phyloP scores from a whole-genome alignment of 2,888 invertebrate genomes.

The Venusia cambrica region DNA sequence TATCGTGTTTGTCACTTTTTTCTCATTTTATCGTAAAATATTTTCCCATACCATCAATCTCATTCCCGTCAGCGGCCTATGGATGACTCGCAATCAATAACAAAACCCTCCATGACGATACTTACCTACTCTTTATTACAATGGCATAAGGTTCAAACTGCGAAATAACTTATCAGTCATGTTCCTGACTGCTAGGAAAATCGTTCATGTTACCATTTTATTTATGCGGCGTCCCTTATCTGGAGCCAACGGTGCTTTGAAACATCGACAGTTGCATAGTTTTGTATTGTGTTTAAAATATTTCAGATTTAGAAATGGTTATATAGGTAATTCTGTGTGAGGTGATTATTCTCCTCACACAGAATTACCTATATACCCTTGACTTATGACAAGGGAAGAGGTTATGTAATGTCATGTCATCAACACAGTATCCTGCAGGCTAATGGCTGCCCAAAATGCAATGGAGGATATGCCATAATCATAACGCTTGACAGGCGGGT shows the following conservation, averaged over 20 bases:
- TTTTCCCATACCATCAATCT: slow-evolving; percentile 16
- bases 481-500: too few species aligned
- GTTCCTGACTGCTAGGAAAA: slow-evolving; percentile 13
- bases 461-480: too few species aligned
- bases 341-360: too few species aligned
- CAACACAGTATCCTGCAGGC: too few species aligned
- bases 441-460: too few species aligned
- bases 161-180: neutral
- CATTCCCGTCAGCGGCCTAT: slow-evolving; percentile 7
- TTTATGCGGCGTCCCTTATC: slow-evolving; percentile 14
- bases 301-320: too few species aligned
- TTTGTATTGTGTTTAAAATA: too few species aligned
- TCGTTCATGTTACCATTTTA: slow-evolving; percentile 12
- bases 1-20: too few species aligned
- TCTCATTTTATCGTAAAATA: slow-evolving; percentile 4
- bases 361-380: too few species aligned
- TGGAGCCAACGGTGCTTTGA: slow-evolving; percentile 10
- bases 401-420: too few species aligned
- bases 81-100: slow-evolving; percentile 12
- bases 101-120: slow-evolving; percentile 3
- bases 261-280: slow-evolving; percentile 3
- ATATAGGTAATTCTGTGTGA: too few species aligned
- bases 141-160: slow-evolving; percentile 8
- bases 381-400: too few species aligned
- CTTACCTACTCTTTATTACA: neutral